These are phyloP conservation scores for Heliconius aoede DNA, from an alignment of 2,888 invertebrate species.

Conservation along the genomic window DNA sequence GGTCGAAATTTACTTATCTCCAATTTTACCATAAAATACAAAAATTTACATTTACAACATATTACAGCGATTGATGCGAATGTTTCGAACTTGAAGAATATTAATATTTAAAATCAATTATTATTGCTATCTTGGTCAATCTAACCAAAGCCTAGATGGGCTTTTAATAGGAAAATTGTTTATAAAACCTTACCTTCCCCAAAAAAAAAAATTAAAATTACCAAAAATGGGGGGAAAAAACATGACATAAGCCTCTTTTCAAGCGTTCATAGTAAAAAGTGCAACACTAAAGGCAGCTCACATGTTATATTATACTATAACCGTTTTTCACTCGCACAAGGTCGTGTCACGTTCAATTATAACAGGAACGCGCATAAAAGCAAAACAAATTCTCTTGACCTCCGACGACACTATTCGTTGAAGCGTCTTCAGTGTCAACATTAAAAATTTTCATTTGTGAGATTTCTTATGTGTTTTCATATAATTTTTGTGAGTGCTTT, in stretches of 20 bases:
- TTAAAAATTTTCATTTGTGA: conserved; percentile 17
- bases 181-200: too few relatives aligned
- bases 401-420: conserved; percentile 3
- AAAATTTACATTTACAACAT: too few relatives aligned
- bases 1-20: background rate
- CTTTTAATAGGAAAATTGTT: too few relatives aligned
- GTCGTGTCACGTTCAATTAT: conserved; percentile 21
- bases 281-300: conserved; percentile 1
- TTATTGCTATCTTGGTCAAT: too few relatives aligned
- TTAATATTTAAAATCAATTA: too few relatives aligned
- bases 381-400: conserved; percentile 28
- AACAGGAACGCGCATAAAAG: conserved; percentile 25
- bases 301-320: conserved; percentile 7
- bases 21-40: too few relatives aligned
- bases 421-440: conserved; percentile 13
- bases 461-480: conserved; percentile 12
- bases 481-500: background rate
- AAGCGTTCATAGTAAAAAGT: background rate
- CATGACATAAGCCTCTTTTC: background rate
- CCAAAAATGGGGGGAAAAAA: background rate
- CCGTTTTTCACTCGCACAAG: conserved; percentile 21
- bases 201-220: background rate
- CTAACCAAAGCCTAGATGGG: too few relatives aligned
- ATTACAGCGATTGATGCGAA: too few relatives aligned
- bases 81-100: too few relatives aligned